Base-by-base conservation (phyloP, 2,888 invertebrate genomes). In the Luperina testacea region DNA sequence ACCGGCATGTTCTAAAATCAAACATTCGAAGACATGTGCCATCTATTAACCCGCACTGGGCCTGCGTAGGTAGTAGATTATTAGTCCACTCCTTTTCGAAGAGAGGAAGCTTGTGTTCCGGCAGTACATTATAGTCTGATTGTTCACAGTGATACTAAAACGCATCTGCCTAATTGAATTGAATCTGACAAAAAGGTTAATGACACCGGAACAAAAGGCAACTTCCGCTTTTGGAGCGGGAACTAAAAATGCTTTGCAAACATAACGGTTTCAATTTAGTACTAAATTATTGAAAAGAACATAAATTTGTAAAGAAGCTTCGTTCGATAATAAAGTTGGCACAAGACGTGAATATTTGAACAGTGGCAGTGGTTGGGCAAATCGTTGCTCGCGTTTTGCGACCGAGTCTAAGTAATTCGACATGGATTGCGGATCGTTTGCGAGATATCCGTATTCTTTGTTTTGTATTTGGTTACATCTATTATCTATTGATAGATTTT, bases 381-480 rank as follows among this genome's bases (percentile, higher is more conserved):
- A 87, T 78, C 48, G 74, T 73, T 53, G 77, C 51, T 61, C 70
- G 76, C 72, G 42, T 48, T 65, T 82, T 59, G 80, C 72, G 64
- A 85, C 74, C 72, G 74, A 71, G 68, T 75, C 80, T 59, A 88
- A 89, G 63, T 76, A 78, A 89, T 87, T 90, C 72, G 83, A 70
- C 38, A 84, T 80, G 80, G 87, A 51, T 78, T 78, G 77, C 76
- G 63, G 78, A 70, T 80, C 57, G 74, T 64, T 87, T 86, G 78
- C 77, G 42, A 81, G 77, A 82, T 11, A 72, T 82, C 74, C 79
- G 67, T 81, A 67, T 67, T 81, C 75, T 67, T 75, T 81, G 48
- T 81, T 80, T 80, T 80, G 38, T 81, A n/a, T 73, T 78, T 45
- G 24, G 27, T 78, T 64, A 80, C 27, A 64, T 32, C 57, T 38